phyloP scores from a whole-genome alignment of 2,888 invertebrate species.

The Scelioninae gen. 1 region DNA sequence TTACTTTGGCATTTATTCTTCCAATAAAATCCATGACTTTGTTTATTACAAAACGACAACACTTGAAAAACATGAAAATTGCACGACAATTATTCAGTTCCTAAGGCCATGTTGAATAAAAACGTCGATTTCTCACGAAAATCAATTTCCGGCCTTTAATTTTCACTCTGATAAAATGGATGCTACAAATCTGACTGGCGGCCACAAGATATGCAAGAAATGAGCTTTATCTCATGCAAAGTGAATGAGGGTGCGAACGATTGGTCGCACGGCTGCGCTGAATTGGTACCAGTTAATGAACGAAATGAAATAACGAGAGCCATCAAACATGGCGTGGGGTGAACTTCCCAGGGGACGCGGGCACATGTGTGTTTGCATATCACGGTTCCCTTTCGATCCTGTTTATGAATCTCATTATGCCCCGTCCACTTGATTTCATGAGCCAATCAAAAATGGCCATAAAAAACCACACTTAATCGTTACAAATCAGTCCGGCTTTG shows the following conservation, averaged over 20 bases:
- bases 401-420: conserved; percentile 61
- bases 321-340: conserved; percentile 41
- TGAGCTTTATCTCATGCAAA: conserved; percentile 28
- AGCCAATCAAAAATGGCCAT: conserved; percentile 45
- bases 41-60: no score
- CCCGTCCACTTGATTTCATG: conserved; percentile 57
- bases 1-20: no score
- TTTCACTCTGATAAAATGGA: not conserved
- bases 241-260: conserved; percentile 52
- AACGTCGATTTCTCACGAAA: conserved; percentile 2
- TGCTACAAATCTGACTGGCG: not conserved
- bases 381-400: conserved; percentile 37
- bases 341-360: conserved; percentile 42
- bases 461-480: conserved; percentile 33
- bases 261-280: conserved; percentile 36
- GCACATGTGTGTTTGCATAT: conserved; percentile 34
- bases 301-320: conserved; percentile 70
- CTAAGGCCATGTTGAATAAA: not conserved
- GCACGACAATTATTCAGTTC: not conserved
- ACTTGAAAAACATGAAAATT: not conserved
- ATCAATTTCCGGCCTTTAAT: conserved; percentile 40
- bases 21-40: no score
- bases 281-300: conserved; percentile 66
- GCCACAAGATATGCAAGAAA: conserved; percentile 36
- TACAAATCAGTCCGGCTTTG: conserved; percentile 29